phyloP scores from a whole-genome alignment of 1,140 invertebrate genomes.

The Drosophila leontia region DNA sequence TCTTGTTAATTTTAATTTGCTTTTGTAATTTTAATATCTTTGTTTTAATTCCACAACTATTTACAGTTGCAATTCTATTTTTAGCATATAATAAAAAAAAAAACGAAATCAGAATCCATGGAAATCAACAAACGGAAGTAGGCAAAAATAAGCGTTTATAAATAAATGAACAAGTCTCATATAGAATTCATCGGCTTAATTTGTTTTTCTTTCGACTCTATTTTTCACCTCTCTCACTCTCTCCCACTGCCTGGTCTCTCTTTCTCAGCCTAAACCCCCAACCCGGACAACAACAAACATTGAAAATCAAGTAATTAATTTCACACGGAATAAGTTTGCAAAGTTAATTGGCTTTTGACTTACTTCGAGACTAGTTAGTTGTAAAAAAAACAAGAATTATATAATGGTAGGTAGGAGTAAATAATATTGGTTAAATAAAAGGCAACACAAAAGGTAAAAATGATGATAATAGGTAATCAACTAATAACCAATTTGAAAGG shows the following conservation, averaged over 20 bases:
- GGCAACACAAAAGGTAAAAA: neutral
- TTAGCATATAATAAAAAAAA: neutral
- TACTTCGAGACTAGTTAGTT: slow-evolving; percentile 17
- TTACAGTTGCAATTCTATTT: slow-evolving; percentile 1
- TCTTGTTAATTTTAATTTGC: neutral
- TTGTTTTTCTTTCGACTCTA: slow-evolving; percentile 35
- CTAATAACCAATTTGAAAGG: neutral
- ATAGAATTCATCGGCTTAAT: slow-evolving; percentile 60
- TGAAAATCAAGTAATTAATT: slow-evolving; percentile 74
- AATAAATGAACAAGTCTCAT: slow-evolving; percentile 48
- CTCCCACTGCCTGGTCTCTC: neutral
- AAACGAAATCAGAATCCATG: slow-evolving; percentile 5
- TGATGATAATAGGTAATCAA: neutral
- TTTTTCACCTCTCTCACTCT: slow-evolving; percentile 1
- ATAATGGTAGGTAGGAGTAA: neutral
- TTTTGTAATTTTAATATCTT: neutral
- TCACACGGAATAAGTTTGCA: slow-evolving; percentile 78
- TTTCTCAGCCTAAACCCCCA: slow-evolving; percentile 6
- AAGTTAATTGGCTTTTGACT: slow-evolving; percentile 78
- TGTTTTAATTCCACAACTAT: neutral
- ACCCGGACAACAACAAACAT: slow-evolving; percentile 32
- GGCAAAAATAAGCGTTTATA: slow-evolving; percentile 53
- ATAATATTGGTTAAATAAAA: neutral
- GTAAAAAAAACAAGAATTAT: neutral
- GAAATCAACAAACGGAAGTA: slow-evolving; percentile 59